Base-by-base conservation (phyloP, 92 coral and sea anemone species). In the Porites cylindrica region DNA sequence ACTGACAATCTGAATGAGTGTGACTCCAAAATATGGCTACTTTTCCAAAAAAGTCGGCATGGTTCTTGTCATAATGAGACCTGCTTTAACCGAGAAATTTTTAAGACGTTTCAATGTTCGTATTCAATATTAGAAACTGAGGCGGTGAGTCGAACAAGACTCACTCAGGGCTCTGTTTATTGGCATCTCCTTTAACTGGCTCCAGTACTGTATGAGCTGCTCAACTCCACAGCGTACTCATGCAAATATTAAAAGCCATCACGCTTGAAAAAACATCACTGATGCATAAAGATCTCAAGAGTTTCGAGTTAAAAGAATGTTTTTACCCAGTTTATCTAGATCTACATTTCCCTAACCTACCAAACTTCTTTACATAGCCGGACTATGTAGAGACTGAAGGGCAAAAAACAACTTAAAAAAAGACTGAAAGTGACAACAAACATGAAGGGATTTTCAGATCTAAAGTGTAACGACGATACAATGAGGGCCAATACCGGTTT, bases 401-500 rank as follows among this genome's bases (percentile, higher is more conserved):
- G 2, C 8, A 66, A n/a, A 3, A 50, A 69, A 8, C 1, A 32
- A 58, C 26, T 2, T 14, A 7, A 8, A 75, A 80, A 70, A n/a
- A 59, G 17, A 24, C 47, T 38, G 47, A 38, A 38, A 38, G 47
- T 38, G 47, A 38, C 47, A 38, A 18, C 26, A 60, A 70, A 43
- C 61, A 72, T 56, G 61, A 13, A 29, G 24, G 13, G 70, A 6
- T 29, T 54, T 8, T 7, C 8, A 3, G 19, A 13, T 11, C 43
- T 38, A 58, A 32, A 19, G 24, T 70, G 78, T 59, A 9, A 70
- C 59, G 50, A 56, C n/a, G n/a, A 43, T 70, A 9, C 19, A 23
- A 38, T 13, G 9, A 47, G 18, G 67, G 32, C 78, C 86, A 82
- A 82, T 82, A 82, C 58, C 10, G 9, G 47, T 38, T 38, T 38